Conservation (phyloP, 2,888 invertebrate species). For the Tetanocera ferruginea region DNA sequence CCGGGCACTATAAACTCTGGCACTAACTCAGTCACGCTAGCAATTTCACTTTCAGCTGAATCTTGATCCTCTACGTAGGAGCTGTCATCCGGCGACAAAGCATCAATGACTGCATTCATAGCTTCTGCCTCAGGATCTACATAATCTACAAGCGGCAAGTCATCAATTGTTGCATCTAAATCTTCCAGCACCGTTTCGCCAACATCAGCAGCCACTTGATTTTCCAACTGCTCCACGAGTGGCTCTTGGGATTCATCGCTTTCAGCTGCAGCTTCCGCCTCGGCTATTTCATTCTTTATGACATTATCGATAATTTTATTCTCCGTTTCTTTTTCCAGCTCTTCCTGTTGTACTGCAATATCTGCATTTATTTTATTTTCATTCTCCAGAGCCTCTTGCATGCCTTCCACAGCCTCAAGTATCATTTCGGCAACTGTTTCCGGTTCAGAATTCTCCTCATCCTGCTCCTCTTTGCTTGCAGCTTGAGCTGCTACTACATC, state of each 20-base stretch:
- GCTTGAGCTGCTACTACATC: slow-evolving; percentile 37
- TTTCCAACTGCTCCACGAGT: not conserved
- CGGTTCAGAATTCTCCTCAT: slow-evolving; percentile 21
- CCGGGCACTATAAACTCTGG: not conserved
- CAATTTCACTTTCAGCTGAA: slow-evolving; percentile 13
- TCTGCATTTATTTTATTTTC: not conserved
- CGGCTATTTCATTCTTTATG: not conserved
- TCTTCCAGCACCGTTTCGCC: not conserved
- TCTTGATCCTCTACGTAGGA: slow-evolving; percentile 26
- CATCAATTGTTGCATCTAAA: slow-evolving; percentile 29
- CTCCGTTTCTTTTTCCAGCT: not conserved
- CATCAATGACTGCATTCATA: slow-evolving; percentile 30
- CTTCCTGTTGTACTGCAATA: not conserved
- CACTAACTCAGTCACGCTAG: not conserved
- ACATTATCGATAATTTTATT: not conserved
- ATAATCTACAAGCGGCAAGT: not conserved
- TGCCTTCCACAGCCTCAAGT: slow-evolving; percentile 43
- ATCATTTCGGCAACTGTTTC: slow-evolving; percentile 37
- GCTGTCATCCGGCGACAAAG: slow-evolving; percentile 43
- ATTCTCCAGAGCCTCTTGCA: slow-evolving; percentile 15
- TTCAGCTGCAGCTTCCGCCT: slow-evolving; percentile 5
- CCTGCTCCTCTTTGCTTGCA: slow-evolving; percentile 49
- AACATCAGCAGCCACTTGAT: not conserved
- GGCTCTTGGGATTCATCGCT: not conserved
- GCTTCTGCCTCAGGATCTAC: not conserved